A percentile compares a stretch with the other conserved stretches of the same genome.
Evolutionary conservation across 2,797 vertebrate species (phyloP).

Genomic region (Gephyroberyx darwinii): DNA sequence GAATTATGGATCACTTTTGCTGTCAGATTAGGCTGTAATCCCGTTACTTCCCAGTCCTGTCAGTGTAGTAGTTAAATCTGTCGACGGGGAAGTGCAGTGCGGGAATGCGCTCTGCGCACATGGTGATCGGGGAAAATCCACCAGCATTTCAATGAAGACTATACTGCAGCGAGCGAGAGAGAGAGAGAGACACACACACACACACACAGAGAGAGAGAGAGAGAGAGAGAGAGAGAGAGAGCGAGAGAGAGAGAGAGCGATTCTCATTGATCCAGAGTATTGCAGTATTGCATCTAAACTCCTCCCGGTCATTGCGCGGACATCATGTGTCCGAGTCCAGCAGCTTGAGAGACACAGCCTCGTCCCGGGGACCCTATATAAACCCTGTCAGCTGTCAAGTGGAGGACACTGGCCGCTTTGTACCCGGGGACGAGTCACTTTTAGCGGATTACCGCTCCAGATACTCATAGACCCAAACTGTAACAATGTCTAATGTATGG

Average conservation of each 20-base stretch:
- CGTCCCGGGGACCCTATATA: conserved; percentile 75
- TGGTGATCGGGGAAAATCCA: too few species aligned
- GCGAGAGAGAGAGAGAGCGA: conserved; percentile 28
- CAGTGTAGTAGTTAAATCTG: too few species aligned
- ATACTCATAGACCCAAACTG: conserved; percentile 36
- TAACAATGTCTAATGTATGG: conserved; percentile 79
- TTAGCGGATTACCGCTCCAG: conserved; percentile 47
- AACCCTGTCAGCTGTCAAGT: conserved; percentile 70
- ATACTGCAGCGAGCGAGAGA: not conserved
- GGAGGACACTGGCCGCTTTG: conserved; percentile 67
- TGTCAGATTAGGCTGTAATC: too few species aligned
- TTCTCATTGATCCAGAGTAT: conserved; percentile 64
- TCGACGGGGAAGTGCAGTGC: too few species aligned
- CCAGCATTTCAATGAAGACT: too few species aligned
- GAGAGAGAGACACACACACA: too few species aligned
- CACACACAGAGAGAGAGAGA: not conserved
- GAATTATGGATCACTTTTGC: too few species aligned
- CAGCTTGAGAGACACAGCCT: conserved; percentile 43
- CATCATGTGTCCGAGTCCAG: conserved; percentile 70
- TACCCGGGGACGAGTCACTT: conserved; percentile 31
- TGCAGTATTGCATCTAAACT: conserved; percentile 59
- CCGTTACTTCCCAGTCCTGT: too few species aligned
- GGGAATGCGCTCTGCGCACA: too few species aligned
- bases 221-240: conserved; percentile 12
- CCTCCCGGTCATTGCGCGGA: conserved; percentile 72